These are phyloP conservation scores for Zaprionus taronus DNA, from an alignment of 1,140 invertebrate species.

Conservation along the genomic window DNA sequence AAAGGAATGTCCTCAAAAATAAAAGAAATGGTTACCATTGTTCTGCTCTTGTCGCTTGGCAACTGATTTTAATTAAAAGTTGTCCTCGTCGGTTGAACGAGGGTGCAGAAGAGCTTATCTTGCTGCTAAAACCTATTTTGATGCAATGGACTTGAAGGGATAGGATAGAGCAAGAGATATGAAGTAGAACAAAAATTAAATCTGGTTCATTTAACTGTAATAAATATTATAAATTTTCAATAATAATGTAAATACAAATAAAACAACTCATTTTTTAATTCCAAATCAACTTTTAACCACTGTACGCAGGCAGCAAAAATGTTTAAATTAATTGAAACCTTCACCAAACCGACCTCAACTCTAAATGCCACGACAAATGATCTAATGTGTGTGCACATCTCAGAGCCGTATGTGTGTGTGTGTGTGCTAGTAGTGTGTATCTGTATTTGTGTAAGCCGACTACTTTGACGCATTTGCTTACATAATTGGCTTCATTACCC, in stretches of 20 bases:
- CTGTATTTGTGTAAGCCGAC: constrained; percentile 25
- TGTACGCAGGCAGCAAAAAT: constrained; percentile 8
- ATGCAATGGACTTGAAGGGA: constrained; percentile 7
- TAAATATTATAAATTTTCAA: no score
- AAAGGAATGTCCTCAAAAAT: background rate
- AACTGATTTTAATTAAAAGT: constrained; percentile 3
- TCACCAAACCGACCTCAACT: background rate
- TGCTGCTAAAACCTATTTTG: constrained; percentile 37
- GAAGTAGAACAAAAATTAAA: no score
- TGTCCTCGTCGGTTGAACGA: background rate
- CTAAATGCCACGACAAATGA: background rate
- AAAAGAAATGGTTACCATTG: background rate
- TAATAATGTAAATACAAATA: no score
- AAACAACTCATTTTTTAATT: no score
- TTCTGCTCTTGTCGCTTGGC: background rate
- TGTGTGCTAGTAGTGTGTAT: constrained; percentile 3
- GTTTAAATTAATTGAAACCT: constrained; percentile 52
- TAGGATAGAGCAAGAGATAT: background rate
- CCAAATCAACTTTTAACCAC: background rate
- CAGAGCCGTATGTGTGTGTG: background rate
- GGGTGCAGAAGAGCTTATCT: background rate
- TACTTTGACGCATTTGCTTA: constrained; percentile 56
- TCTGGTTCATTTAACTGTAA: no score
- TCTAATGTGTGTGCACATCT: background rate
- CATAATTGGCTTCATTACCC: constrained; percentile 72